phyloP scores from a whole-genome alignment of 2,797 vertebrate species.

The Natrix natrix region DNA sequence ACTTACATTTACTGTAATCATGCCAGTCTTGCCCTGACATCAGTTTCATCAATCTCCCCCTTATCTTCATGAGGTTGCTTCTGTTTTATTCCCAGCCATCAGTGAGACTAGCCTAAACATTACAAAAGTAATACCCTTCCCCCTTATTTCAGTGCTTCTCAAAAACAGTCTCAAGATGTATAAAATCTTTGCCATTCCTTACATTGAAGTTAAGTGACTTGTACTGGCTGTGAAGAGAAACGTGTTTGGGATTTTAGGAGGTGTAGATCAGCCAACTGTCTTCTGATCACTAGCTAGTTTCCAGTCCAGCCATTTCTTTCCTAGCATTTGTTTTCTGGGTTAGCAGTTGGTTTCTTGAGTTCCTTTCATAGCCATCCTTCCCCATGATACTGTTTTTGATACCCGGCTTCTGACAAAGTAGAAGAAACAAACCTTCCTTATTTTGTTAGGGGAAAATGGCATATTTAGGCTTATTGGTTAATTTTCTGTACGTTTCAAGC shows the following conservation, averaged over 20 bases:
- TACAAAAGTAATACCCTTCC: neutral
- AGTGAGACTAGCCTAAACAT: neutral
- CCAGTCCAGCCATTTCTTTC: neutral
- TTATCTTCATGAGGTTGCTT: neutral
- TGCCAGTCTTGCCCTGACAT: neutral
- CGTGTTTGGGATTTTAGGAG: neutral
- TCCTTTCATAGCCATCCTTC: neutral
- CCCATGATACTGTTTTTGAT: neutral
- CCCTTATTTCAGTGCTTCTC: neutral
- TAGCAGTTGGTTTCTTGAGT: neutral
- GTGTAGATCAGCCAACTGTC: neutral
- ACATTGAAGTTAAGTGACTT: neutral
- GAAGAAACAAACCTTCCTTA: neutral
- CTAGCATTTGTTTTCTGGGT: neutral
- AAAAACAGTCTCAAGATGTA: neutral
- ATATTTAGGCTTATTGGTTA: neutral
- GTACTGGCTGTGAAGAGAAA: neutral
- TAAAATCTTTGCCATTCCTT: neutral
- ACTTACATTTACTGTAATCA: neutral
- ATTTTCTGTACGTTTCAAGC: neutral
- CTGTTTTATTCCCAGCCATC: neutral
- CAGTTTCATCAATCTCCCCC: neutral
- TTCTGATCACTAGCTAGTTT: neutral
- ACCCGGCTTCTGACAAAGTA: neutral
- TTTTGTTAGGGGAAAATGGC: neutral